Evolutionary conservation across 2,797 vertebrate species (phyloP), one percentile per base, ranked within the genome.

Genomic region (Sebastes glaucus): DNA sequence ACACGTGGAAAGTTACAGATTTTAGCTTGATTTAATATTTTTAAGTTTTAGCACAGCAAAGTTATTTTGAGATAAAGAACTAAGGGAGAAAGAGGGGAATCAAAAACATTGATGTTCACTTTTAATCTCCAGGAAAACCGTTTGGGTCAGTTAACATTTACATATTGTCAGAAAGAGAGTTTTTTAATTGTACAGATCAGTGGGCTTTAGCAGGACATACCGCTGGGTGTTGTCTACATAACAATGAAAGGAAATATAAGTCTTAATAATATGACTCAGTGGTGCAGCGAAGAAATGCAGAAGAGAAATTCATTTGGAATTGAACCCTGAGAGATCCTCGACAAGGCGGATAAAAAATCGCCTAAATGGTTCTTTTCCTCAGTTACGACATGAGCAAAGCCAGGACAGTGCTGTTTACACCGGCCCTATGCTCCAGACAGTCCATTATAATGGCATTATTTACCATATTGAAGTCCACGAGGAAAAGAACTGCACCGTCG

Each of bases 391-490:
- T 61, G 32, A 71, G 72, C 67, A 53, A 27, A 79, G 67, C 70
- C 81, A 71, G 73, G 72, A 64, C 62, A 74, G 61, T 14, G n/a
- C 32, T 85, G 67, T 81, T 84, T 80, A 81, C 75, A 82, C 60
- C 72, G 33, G 33, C 49, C 13, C 46, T 4, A 4, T 59, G 53
- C 79, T 81, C 49, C 13, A 78, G 57, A 73, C 62, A 55, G 61
- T 77, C 82, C 76, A 42, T 85, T 78, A 60, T 33, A 78, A 79
- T 46, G 68, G 53, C 33, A 72, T 76, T 71, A 89, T 82, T 79
- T 81, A 85, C 33, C 74, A 69, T 60, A 38, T 5, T 56, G 61
- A 83, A 69, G 33, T 53, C 6, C 78, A 52, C 5, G 67, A 84
- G 72, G 59, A 61, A 66, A 66, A 52, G 14, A 84, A 63, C 42